Evolutionary conservation across 2,888 invertebrate genomes (phyloP).

Genomic region (Athalia rosae): DNA sequence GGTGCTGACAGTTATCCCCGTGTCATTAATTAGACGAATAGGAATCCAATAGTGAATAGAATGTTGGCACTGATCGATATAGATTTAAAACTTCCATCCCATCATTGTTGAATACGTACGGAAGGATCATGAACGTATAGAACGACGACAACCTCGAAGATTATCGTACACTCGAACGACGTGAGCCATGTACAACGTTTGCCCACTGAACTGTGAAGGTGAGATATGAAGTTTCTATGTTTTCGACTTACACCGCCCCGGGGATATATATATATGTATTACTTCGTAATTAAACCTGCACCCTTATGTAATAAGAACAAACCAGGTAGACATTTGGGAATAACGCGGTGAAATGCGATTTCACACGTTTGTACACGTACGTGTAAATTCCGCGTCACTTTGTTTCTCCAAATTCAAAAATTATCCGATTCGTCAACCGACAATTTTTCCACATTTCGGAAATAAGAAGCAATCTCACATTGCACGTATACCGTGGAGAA

Average conservation of each 20-base stretch:
- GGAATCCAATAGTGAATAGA: background rate
- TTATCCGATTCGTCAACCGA: too few relatives aligned
- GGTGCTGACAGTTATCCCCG: background rate
- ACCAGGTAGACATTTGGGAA: conserved; percentile 4
- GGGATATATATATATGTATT: conserved; percentile 15
- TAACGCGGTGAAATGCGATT: background rate
- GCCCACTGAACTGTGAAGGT: conserved; percentile 28
- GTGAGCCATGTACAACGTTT: conserved; percentile 27
- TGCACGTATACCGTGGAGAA: background rate
- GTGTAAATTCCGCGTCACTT: background rate
- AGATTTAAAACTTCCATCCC: conserved; percentile 21
- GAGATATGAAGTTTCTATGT: conserved; percentile 39
- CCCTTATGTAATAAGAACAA: conserved; percentile 14
- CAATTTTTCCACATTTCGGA: background rate
- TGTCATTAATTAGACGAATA: background rate
- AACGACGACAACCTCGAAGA: background rate
- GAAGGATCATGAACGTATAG: background rate
- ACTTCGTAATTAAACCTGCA: background rate
- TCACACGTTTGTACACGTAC: background rate
- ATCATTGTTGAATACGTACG: background rate
- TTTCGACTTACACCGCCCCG: conserved; percentile 14
- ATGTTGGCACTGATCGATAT: background rate
- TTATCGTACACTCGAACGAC: conserved; percentile 24
- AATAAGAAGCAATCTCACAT: background rate
- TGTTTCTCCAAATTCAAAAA: background rate